Conservation (phyloP, 2,797 vertebrate species). For the Pangasius macronema region DNA sequence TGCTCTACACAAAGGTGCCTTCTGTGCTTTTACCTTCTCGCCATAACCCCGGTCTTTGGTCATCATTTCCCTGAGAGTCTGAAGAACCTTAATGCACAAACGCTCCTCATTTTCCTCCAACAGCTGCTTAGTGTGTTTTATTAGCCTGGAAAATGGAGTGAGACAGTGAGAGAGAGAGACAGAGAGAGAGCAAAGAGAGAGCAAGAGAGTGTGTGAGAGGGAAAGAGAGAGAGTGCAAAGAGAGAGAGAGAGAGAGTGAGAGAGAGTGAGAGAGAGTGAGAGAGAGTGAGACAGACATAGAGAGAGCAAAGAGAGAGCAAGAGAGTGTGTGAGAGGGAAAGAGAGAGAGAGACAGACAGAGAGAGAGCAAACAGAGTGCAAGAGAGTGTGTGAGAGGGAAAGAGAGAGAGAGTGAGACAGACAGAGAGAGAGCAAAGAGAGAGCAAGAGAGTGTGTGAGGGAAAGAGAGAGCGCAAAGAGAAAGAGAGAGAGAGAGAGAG, state of each 20-base stretch:
- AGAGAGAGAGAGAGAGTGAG: neutral
- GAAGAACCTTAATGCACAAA: conserved; percentile 95
- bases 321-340: neutral
- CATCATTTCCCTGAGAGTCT: conserved; percentile 99
- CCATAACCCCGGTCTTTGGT: conserved; percentile 96
- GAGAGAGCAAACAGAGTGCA: no score
- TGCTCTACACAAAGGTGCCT: neutral
- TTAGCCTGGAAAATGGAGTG: conserved; percentile 78
- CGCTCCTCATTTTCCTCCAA: conserved; percentile 98
- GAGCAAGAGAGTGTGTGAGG: neutral
- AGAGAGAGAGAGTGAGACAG: neutral
- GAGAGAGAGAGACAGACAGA: neutral
- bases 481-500: neutral
- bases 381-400: no score
- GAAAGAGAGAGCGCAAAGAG: neutral
- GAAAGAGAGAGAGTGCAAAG: neutral
- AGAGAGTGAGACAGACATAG: no score
- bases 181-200: neutral
- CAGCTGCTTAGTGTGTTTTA: conserved; percentile 97
- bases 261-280: neutral
- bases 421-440: neutral
- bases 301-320: no score
- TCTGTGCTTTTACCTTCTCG: conserved; percentile 84
- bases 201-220: no score
- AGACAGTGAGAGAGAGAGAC: neutral